Base-by-base conservation (phyloP, 2,113 vertebrate species). In the Bos javanicus region DNA sequence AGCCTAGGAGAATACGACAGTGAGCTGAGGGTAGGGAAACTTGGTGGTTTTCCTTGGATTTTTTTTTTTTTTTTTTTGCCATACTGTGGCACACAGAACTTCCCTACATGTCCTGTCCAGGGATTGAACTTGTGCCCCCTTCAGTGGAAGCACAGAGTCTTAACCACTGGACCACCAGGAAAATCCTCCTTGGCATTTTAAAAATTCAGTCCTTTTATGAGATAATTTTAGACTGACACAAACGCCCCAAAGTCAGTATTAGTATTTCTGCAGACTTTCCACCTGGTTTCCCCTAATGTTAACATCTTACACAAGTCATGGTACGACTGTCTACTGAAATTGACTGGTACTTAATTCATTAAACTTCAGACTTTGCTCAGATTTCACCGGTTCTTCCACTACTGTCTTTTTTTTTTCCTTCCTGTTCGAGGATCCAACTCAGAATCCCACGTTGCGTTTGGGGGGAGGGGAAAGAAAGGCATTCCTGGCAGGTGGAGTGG, bases 281-380 rank as follows among this genome's bases (percentile, higher is more conserved):
- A 4, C 74, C 52, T 15, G 3, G 25, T 6, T 7, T 17, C 56
- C 25, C 14, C 13, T 14, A 1, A 14, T 0, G 28, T 2, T 6
- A 13, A 15, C 76, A 25, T 33, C 60, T 62, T 16, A 50, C 7
- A 9, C n/a, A 23, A 25, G 25, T 17, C 9, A 2, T 17, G 80
- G 71, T 7, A 19, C 50, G 7, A 25, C 2, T 21, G 19, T 23
- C 9, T 12, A 4, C 43, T 6, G 14, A 48, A 33, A 36, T 5
- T 23, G 25, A 76, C 13, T 25, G 59, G 85, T 28, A 59, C 9
- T 46, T 16, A 8, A 13, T 6, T 59, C n/a, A 62, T 36, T 14
- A 16, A 74, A 54, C 43, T 21, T 62, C 30, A 92, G 48, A 30
- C 62, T 43, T n/a, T 3, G 30, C 39, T 46, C 1, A 3, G 7